Evolutionary conservation across 2,888 invertebrate species (phyloP).

Genomic region (Tenthredo mesomela): DNA sequence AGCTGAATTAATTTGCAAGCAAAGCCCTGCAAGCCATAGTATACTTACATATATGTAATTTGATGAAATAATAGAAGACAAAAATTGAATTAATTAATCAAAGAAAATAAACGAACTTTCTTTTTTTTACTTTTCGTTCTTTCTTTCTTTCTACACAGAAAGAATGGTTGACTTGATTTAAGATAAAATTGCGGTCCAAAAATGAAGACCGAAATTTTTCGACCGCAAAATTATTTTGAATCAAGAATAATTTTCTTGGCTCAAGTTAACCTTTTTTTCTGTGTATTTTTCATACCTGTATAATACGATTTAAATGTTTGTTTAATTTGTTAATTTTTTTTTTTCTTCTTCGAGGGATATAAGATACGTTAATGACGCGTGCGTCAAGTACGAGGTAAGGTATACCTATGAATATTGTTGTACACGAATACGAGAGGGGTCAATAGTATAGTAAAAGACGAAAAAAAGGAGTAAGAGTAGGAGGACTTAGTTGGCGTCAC

Average conservation of each 20-base stretch:
- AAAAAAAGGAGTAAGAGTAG: background rate
- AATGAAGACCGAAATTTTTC: no score
- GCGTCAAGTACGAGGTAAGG: conserved; percentile 15
- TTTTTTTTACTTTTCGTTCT: no score
- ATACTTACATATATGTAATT: background rate
- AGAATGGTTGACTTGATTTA: no score
- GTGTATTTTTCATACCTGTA: no score
- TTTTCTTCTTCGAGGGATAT: background rate
- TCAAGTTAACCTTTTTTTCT: no score
- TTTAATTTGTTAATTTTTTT: background rate
- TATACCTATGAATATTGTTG: background rate
- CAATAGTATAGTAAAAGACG: background rate
- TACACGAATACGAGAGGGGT: background rate
- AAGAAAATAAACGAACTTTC: background rate
- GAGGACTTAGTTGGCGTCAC: background rate
- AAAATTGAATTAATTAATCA: background rate
- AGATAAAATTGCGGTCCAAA: no score
- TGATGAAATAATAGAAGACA: background rate
- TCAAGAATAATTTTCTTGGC: no score
- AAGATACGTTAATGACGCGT: background rate
- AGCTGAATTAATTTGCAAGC: background rate
- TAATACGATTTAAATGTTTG: no score
- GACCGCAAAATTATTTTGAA: no score
- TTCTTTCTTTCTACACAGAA: no score
- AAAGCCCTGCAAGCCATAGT: background rate